Base-by-base conservation (phyloP, 2,888 invertebrate species). In the Trichopria drosophilae region DNA sequence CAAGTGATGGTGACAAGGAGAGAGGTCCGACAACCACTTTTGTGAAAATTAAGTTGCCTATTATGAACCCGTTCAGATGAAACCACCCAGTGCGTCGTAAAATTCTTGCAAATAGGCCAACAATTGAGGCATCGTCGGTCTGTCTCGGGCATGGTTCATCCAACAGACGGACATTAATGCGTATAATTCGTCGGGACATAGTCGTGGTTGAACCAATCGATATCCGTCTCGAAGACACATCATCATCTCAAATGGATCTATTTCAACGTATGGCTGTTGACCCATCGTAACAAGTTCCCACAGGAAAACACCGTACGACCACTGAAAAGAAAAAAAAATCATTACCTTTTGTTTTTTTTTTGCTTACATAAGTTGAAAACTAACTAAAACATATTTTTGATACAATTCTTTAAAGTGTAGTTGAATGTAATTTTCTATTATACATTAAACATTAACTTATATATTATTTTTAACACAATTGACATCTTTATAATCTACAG, bases 271-370 rank as follows among this genome's bases (percentile, higher is more conserved):
- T 1, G 96, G 97, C 67, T 93, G 86, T 58, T 92, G 89, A 2
- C 91, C 94, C 64, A 93, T 78, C 3, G 95, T 95, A 59, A 91
- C 86, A 69, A 96, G 77, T 77, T 96, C 96, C 96, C 96, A 96
- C 57, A 96, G 79, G 7, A 92, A 83, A 41, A 96, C 90, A n/a
- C 95, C 96, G 76, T 93, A 89, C 4, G 93, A 87, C 96, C 96
- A 96, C 87, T 92, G 71, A 46, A 55, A 61, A 55, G 48, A 32
- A 53, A 24, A 54, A 55, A 49, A 52, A 28, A 35, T 19, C 13
- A 24, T n/a, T n/a, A n/a, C n/a, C n/a, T n/a, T n/a, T n/a, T n/a
- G n/a, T n/a, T n/a, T n/a, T n/a, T n/a, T n/a, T n/a, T n/a, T n/a
- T n/a, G n/a, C n/a, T n/a, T n/a, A n/a, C n/a, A n/a, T n/a, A n/a